phyloP scores from a whole-genome alignment of 2,797 vertebrate genomes.

The Oreochromis grahami region DNA sequence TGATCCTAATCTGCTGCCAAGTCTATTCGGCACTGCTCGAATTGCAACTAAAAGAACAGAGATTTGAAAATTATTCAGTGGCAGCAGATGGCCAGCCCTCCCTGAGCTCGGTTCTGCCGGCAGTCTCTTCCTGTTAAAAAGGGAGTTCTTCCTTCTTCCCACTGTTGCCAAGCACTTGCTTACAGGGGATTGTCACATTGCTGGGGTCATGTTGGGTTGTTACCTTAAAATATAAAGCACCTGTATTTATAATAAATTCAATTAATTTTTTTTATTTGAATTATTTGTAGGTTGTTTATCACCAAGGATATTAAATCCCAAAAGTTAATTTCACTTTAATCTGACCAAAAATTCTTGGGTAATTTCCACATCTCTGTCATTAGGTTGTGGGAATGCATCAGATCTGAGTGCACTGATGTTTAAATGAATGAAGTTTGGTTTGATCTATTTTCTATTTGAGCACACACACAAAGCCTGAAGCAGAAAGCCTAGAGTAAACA shows the following conservation, averaged over 20 bases:
- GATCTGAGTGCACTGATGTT: not conserved
- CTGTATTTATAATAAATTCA: not conserved
- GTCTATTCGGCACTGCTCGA: not conserved
- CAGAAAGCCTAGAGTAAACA: not conserved
- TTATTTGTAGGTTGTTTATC: not conserved
- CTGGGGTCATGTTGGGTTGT: not conserved
- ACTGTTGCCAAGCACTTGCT: not conserved
- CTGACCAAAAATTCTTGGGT: not conserved
- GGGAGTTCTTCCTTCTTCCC: not conserved
- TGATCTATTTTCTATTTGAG: not conserved
- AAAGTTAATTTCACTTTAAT: not conserved
- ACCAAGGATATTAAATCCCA: not conserved
- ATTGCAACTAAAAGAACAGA: not conserved
- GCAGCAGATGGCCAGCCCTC: not conserved
- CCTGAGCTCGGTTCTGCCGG: not conserved
- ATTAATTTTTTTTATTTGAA: not conserved
- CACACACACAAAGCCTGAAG: not conserved
- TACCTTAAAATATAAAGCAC: not conserved
- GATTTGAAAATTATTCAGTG: not conserved
- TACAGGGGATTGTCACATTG: not conserved
- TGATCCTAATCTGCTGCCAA: not conserved
- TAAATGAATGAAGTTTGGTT: not conserved
- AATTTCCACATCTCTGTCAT: not conserved
- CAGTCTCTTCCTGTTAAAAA: not conserved
- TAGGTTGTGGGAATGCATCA: not conserved